A percentile compares a stretch with the other conserved stretches of the same genome.
Conservation (phyloP, 2,888 invertebrate species). For the Chrysolina haemoptera region DNA sequence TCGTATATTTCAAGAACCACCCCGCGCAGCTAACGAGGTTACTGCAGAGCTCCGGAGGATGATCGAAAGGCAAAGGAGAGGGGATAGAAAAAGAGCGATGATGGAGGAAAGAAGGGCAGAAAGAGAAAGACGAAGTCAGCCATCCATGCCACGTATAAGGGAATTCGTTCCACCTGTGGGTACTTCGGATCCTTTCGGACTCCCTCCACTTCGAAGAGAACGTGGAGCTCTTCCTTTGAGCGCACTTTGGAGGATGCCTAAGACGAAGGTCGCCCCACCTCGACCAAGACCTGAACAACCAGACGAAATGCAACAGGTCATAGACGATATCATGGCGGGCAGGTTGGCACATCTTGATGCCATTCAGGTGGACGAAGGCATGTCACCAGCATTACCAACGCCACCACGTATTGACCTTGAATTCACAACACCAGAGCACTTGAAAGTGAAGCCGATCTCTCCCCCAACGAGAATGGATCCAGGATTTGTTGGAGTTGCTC, state of each 20-base stretch:
- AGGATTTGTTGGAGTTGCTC: neutral
- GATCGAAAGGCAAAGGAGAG: neutral
- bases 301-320: constrained; percentile 1
- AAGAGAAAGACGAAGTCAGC: neutral
- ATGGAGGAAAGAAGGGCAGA: neutral
- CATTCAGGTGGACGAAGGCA: neutral
- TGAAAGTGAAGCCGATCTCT: neutral
- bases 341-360: constrained; percentile 7
- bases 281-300: neutral
- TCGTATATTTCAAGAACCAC: neutral
- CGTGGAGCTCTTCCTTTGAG: too few species aligned
- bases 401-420: neutral
- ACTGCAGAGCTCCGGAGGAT: neutral
- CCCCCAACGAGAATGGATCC: neutral
- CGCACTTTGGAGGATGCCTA: too few species aligned
- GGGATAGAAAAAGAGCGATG: neutral
- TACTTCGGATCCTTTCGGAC: neutral
- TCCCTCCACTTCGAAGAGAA: too few species aligned
- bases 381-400: neutral
- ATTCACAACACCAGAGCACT: neutral
- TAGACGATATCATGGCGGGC: neutral
- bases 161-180: neutral
- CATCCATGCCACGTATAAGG: constrained; percentile 8
- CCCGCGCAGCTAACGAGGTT: neutral
- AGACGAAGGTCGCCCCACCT: too few species aligned